phyloP scores from a whole-genome alignment of 2,797 vertebrate species.

The Mastacembelus armatus region DNA sequence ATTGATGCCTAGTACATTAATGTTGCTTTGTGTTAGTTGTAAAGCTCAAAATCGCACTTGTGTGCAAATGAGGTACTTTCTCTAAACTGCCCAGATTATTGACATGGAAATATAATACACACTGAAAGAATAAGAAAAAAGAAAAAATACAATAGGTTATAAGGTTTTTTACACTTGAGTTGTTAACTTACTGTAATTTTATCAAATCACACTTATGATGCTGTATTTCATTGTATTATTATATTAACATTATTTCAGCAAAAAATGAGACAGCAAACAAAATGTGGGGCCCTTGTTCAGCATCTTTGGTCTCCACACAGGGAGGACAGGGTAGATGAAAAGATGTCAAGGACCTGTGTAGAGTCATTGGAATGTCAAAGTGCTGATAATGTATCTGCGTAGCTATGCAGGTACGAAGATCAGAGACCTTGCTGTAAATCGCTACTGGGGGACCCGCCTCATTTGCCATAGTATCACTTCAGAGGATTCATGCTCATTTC shows the following conservation, averaged over 20 bases:
- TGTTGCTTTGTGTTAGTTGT: neutral
- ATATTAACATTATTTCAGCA: neutral
- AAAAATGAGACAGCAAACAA: conserved; percentile 9
- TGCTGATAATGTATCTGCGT: conserved; percentile 69
- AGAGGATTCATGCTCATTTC: conserved; percentile 62
- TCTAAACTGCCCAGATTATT: conserved; percentile 1
- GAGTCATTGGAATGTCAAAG: conserved; percentile 71
- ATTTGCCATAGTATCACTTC: conserved; percentile 72
- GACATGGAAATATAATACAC: conserved; percentile 7
- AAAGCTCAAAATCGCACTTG: conserved; percentile 4
- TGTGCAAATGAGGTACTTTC: conserved; percentile 5
- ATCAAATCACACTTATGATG: neutral
- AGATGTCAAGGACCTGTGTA: conserved; percentile 65
- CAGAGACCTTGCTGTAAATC: conserved; percentile 67
- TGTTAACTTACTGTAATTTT: neutral
- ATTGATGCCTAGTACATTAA: conserved; percentile 14
- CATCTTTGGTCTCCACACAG: conserved; percentile 21
- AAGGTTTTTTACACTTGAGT: neutral
- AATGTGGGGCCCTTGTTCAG: conserved; percentile 15
- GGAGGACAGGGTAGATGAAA: conserved; percentile 71
- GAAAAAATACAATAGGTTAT: neutral
- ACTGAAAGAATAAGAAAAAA: neutral
- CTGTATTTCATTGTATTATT: neutral
- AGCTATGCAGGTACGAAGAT: conserved; percentile 74
- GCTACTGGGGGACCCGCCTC: conserved; percentile 57